A percentile compares a stretch with the other conserved stretches of the same genome.
These are phyloP conservation scores for Hoplodrina ambigua DNA, from an alignment of 2,888 invertebrate genomes.

Conservation along the genomic window DNA sequence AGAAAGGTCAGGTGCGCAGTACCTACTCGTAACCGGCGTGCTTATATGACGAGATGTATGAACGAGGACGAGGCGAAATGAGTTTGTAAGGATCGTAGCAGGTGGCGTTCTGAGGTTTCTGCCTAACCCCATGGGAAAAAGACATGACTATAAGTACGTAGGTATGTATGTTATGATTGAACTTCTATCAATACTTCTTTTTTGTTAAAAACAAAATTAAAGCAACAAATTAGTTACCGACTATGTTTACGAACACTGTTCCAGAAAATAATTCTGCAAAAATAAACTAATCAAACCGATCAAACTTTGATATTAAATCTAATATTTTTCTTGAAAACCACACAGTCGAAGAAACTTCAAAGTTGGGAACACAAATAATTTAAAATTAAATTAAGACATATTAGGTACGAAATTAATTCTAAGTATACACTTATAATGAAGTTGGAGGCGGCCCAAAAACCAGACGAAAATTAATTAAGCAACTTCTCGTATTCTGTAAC, in stretches of 20 bases:
- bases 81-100: too few species aligned
- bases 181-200: too few species aligned
- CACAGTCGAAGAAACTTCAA: conserved; percentile 21
- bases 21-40: too few species aligned
- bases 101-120: too few species aligned
- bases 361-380: conserved; percentile 54
- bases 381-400: conserved; percentile 57
- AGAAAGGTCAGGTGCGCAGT: too few species aligned
- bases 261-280: not conserved
- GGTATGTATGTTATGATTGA: too few species aligned
- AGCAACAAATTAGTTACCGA: not conserved
- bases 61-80: too few species aligned
- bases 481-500: conserved; percentile 63
- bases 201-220: not conserved
- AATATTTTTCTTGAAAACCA: conserved; percentile 51
- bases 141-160: too few species aligned
- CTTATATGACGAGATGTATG: too few species aligned
- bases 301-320: conserved; percentile 32
- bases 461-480: conserved; percentile 68
- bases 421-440: conserved; percentile 47
- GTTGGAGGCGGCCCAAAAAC: conserved; percentile 54
- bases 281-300: conserved; percentile 15
- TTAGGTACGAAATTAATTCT: conserved; percentile 53
- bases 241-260: not conserved
- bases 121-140: too few species aligned